Base-by-base conservation (phyloP, 2,113 vertebrate genomes). In the Anseranas semipalmata region DNA sequence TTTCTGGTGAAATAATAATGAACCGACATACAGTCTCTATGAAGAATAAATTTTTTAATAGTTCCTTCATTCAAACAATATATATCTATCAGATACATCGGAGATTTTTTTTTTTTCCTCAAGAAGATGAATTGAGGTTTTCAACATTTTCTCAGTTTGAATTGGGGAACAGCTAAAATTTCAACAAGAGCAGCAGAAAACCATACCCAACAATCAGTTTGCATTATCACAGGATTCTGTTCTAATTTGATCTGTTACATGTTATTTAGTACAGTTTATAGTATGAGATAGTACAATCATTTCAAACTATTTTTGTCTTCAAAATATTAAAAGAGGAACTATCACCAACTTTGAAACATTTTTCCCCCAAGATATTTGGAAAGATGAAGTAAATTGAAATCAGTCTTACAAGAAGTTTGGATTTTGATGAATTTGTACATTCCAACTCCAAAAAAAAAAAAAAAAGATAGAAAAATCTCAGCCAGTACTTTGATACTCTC, bases 141-240 rank as follows among this genome's bases (percentile, higher is more conserved):
- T 56, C 28, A 37, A 77, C 21, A 66, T 72, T 89, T 71, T 71
- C 9, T 56, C 28, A 74, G 12, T 43, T 84, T 71, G 12, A 25
- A 28, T 10, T 9, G 6, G 3, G 18, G 33, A 94, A 74, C 4
- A 55, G 3, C 53, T 83, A 48, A 28, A 50, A 30, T 78, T 85
- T 87, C 65, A 74, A 24, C 14, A 75, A n/a, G 5, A 78, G 6
- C 8, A 82, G 59, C 9, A 67, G 41, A 63, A 90, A 71, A 1
- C 7, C 1, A 12, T 35, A 8, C 1, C 9, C 7, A 20, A 9
- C 25, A 12, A 50, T 62, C 0, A 3, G 0, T 65, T 39, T 76
- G 15, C 3, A 3, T 67, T 75, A 63, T 46, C 32, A n/a, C 7
- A 67, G 16, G 3, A 1, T 25, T 80, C 75, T 90, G 6, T 8